Conservation (phyloP, 2,797 vertebrate species). For the Etheostoma perlongum region DNA sequence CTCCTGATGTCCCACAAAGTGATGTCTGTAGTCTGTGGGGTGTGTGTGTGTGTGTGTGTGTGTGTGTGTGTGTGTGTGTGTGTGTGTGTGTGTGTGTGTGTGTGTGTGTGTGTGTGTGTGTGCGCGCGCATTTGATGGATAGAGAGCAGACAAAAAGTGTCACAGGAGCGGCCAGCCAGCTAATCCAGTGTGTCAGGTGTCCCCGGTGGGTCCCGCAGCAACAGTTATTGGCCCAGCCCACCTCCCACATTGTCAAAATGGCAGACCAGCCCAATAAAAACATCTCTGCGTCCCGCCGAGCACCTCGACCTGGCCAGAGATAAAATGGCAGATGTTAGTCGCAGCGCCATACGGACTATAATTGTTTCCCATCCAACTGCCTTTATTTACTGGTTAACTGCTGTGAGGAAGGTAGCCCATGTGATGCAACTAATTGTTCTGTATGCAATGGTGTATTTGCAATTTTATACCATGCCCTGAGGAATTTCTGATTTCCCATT, state of each 20-base stretch:
- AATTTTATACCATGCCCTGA: conserved; percentile 1
- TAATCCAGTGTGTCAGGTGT: conserved; percentile 78
- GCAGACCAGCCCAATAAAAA: conserved; percentile 60
- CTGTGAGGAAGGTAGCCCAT: conserved; percentile 13
- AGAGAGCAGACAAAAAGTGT: conserved; percentile 71
- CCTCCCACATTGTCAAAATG: conserved; percentile 48
- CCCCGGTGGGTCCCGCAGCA: conserved; percentile 56
- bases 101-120: conserved; percentile 13
- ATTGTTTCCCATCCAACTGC: conserved; percentile 57
- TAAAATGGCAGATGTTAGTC: conserved; percentile 60
- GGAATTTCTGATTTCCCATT: background rate
- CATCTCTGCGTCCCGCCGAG: conserved; percentile 36
- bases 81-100: conserved; percentile 26
- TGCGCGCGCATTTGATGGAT: conserved; percentile 53
- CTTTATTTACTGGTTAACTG: conserved; percentile 56
- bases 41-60: no score
- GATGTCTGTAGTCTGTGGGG: conserved; percentile 68
- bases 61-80: conserved; percentile 40
- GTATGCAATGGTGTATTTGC: background rate
- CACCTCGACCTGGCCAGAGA: conserved; percentile 47
- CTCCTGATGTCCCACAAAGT: conserved; percentile 65
- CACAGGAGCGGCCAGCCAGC: conserved; percentile 50
- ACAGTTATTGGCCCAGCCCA: conserved; percentile 55
- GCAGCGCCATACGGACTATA: conserved; percentile 43
- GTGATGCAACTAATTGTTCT: conserved; percentile 26